Base-by-base conservation (phyloP, 2,113 vertebrate genomes). In the Anguilla japonica region DNA sequence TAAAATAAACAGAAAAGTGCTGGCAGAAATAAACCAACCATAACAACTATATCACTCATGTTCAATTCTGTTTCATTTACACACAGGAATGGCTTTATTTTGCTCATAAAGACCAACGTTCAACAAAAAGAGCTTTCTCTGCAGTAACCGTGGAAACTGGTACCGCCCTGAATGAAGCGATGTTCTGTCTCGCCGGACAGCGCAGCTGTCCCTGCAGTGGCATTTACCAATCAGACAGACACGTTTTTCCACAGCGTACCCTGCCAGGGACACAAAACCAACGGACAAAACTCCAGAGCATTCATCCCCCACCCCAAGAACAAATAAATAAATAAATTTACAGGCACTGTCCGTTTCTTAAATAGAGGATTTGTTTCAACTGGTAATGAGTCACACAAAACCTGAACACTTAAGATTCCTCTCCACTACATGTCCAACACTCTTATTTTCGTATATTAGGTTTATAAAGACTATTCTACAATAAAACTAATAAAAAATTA, bases 191-290 rank as follows among this genome's bases (percentile, higher is more conserved):
- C 60, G 86, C 60, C 85, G 84, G 83, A 87, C 60, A 79, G 83
- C 79, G 86, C 87, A 91, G 85, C 89, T 88, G 91, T 89, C 87
- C 18, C 79, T 79, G 88, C 22, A 86, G 46, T 91, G 88, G 71
- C 85, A 87, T 82, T 91, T 83, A 82, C 87, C 90, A 80, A 90
- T 87, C 89, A 90, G 81, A 29, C 5, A 29, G n/a, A 75, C n/a
- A 13, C 8, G 71, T 75, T 75, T 75, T 75, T 75, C n/a, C 71
- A 75, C 79, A 85, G 82, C 56, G 80, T 86, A 87, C 88, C 88
- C 87, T 85, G 88, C 84, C 79, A 83, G 79, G 82, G 56, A 29
- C 15, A 41, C 83, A 87, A 89, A 85, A 41, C 81, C 79, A 80
- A 50, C 79, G 79, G 87, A 84, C 83, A 88, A 40, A 84, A 43